Conservation (phyloP, 1,140 invertebrate genomes). For the Gonatopus flavifemur region DNA sequence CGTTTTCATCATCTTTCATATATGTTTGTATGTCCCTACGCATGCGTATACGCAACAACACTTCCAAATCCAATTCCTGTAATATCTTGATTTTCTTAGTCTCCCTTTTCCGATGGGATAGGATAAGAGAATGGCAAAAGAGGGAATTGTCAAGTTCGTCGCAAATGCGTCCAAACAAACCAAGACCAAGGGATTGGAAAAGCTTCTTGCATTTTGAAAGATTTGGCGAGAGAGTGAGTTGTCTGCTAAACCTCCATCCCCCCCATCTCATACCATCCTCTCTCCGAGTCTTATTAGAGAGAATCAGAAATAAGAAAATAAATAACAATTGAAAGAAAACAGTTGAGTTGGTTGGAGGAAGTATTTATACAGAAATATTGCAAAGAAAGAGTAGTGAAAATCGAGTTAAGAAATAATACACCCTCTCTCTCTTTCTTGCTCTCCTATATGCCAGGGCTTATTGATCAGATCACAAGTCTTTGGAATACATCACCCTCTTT, state of each 20-base stretch:
- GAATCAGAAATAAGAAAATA: no score
- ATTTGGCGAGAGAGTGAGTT: conserved; percentile 24
- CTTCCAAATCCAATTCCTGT: conserved; percentile 45
- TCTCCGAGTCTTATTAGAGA: no score
- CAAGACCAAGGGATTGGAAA: conserved; percentile 17
- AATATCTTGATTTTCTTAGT: conserved; percentile 26
- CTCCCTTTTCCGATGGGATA: background rate
- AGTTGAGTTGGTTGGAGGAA: no score
- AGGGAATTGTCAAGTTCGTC: conserved; percentile 16
- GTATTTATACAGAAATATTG: no score
- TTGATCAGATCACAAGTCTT: conserved; percentile 55
- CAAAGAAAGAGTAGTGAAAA: no score
- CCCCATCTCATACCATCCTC: background rate
- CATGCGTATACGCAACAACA: no score
- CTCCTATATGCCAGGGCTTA: conserved; percentile 53
- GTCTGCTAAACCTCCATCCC: no score
- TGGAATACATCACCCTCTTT: conserved; percentile 47
- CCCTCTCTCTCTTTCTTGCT: no score
- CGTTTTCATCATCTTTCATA: no score
- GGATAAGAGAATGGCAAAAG: background rate
- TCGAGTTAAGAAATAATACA: no score
- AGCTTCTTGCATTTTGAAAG: conserved; percentile 18
- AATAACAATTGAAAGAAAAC: no score
- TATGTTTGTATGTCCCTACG: no score
- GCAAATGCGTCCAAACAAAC: conserved; percentile 32